phyloP scores from a whole-genome alignment of 2,797 vertebrate species.

The Eidolon dupreanum region DNA sequence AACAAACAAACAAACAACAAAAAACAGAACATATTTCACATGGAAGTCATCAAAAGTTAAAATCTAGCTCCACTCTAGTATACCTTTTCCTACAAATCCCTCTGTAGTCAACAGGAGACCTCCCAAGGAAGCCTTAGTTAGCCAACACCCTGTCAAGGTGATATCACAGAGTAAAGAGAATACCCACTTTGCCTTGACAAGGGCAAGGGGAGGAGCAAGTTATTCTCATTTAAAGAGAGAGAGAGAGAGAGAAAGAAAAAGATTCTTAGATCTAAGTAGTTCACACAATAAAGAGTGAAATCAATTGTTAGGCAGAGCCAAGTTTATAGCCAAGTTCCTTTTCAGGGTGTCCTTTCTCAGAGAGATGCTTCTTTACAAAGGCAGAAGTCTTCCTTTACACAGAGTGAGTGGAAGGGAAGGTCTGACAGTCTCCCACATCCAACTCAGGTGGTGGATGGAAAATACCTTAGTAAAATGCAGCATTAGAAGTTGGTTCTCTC shows the following conservation, averaged over 20 bases:
- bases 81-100: not conserved
- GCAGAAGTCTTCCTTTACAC: not conserved
- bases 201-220: not conserved
- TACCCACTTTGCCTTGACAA: not conserved
- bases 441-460: not conserved
- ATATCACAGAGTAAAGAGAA: not conserved
- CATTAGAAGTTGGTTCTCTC: not conserved
- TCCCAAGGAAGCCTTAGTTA: not conserved
- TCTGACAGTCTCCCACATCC: not conserved
- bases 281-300: not conserved
- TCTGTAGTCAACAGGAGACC: not conserved
- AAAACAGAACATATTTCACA: not conserved
- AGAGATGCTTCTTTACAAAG: not conserved
- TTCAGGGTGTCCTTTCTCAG: not conserved
- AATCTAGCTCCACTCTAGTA: not conserved
- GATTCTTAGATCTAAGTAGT: not conserved
- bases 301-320: not conserved
- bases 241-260: not conserved
- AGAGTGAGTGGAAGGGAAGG: not conserved
- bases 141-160: not conserved
- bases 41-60: not conserved
- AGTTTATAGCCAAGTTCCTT: not conserved
- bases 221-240: not conserved
- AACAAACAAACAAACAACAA: too few relatives aligned
- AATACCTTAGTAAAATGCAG: not conserved